Evolutionary conservation across 2,113 vertebrate species (phyloP).

Genomic region (Myiagra hebetior): DNA sequence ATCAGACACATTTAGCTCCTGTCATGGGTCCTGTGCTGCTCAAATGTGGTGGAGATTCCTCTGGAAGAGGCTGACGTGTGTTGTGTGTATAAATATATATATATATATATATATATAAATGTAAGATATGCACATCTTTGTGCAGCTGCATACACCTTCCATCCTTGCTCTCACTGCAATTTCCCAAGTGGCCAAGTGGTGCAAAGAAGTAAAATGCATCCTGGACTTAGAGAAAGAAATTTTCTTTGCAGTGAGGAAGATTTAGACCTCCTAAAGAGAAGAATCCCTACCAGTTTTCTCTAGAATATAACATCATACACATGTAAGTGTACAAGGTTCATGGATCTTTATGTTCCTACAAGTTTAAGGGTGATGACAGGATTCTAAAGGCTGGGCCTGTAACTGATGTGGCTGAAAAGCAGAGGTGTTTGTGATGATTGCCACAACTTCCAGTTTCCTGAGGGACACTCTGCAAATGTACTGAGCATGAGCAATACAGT

Average conservation of each 20-base stretch:
- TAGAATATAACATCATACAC: background rate
- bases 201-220: background rate
- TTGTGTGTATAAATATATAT: rapidly evolving
- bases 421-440: background rate
- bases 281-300: background rate
- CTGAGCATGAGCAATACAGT: background rate
- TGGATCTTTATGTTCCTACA: background rate
- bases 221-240: background rate
- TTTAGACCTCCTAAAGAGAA: background rate
- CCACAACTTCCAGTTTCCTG: background rate
- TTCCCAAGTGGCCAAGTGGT: background rate
- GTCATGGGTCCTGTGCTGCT: background rate
- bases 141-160: background rate
- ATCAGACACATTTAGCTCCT: background rate
- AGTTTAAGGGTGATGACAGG: background rate
- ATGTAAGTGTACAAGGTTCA: background rate
- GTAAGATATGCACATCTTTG: background rate
- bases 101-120: rapidly evolving
- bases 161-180: background rate
- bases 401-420: background rate
- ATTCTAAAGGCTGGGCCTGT: background rate
- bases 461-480: background rate
- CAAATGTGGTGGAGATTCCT: background rate
- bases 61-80: background rate
- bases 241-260: background rate